Evolutionary conservation across 2,797 vertebrate species (phyloP), one percentile per base, ranked within the genome.

Genomic region (Garrulus glandarius): DNA sequence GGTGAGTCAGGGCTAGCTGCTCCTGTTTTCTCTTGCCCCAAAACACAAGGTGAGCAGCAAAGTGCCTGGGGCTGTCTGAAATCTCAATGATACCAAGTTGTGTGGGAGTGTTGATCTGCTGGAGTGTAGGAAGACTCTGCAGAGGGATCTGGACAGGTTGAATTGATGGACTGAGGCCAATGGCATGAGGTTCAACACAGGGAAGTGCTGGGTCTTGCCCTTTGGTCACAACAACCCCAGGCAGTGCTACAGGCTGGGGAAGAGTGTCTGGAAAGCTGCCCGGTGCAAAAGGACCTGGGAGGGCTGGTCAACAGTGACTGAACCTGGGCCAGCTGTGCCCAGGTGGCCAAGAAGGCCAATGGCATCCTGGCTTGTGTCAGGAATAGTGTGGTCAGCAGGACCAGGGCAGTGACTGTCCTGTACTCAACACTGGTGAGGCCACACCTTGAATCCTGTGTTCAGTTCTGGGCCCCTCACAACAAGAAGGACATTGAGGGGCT

Each of bases 401-500:
- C 3, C 19, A 36, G 11, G 15, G 18, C 13, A 47, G 47, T 2
- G 34, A 55, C 4, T 69, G 15, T 29, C 15, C 10, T 32, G 13
- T 49, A 15, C 36, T 32, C 0, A 0, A 11, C 39, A 13, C 30
- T 41, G 39, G 2, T 18, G 72, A 57, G 37, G 52, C 30, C 13
- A 6, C 0, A 32, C 13, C 24, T 84, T 0, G 1, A 47, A 4
- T 32, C 0, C 15, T 65, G 8, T 24, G 26, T 18, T 2, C 39
- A 41, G 26, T 41, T 78, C 52, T 65, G 52, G 39, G 34, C 23
- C 1, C 5, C 15, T 27, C 30, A 36, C 4, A 10, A 2, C 11
- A 24, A 36, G 57, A 30, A 64, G 16, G 46, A 47, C 8, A 15
- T 1, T 32, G 26, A 16, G 5, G 27, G 3, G 5, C 19, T 49